Evolutionary conservation across 2,797 vertebrate genomes (phyloP).

Genomic region (Streptopelia turtur): DNA sequence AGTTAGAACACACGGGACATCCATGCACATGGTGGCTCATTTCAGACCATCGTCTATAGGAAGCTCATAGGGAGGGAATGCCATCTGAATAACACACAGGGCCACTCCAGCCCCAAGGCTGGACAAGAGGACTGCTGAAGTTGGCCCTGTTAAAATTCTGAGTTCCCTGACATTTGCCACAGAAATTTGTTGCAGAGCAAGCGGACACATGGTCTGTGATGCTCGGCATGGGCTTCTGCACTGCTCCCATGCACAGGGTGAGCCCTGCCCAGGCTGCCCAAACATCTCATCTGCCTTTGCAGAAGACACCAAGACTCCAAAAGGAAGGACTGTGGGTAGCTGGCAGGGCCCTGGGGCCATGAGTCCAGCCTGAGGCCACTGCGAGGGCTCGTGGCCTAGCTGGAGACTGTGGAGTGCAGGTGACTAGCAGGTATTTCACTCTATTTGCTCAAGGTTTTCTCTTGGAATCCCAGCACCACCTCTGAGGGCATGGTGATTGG

Average conservation of each 20-base stretch:
- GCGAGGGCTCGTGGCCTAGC: not conserved
- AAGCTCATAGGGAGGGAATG: not conserved
- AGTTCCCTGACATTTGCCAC: not conserved
- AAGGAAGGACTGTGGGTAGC: not conserved
- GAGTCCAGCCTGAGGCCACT: not conserved
- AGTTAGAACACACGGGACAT: not conserved
- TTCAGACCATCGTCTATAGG: not conserved
- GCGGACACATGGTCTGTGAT: fast-evolving
- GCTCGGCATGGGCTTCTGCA: fast-evolving
- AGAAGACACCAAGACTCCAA: not conserved
- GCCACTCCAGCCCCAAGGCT: not conserved
- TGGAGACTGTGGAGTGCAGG: not conserved
- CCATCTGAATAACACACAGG: fast-evolving
- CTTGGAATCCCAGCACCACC: not conserved
- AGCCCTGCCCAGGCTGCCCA: not conserved
- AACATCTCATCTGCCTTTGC: fast-evolving
- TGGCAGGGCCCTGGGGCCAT: not conserved
- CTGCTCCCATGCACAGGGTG: fast-evolving
- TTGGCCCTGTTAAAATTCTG: not conserved
- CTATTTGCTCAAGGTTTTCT: not conserved
- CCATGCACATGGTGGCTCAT: not conserved
- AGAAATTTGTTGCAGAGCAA: not conserved
- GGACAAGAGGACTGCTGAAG: not conserved
- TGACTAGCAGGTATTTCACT: not conserved
- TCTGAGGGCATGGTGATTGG: not conserved